Base-by-base conservation (phyloP, 2,888 invertebrate species). In the Antheraea assamensis region DNA sequence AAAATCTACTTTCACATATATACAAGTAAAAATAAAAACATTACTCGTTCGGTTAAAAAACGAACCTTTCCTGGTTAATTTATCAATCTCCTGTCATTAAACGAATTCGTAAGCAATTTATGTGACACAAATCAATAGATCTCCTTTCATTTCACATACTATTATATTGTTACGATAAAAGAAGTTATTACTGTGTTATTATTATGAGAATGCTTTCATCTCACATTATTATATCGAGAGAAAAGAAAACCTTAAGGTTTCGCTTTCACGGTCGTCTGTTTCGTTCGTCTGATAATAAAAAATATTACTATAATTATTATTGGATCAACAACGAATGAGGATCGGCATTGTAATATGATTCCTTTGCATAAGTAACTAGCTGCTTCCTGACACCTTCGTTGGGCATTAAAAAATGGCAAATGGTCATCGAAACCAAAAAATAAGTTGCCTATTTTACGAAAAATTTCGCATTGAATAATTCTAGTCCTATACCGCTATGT, bases 251-350 rank as follows among this genome's bases (percentile, higher is more conserved):
- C 55, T 68, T 35, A n/a, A 15, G 72, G 47, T n/a, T 72, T 30
- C 31, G 17, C 10, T 55, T 52, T 68, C 55, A 66, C 66, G 55
- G 66, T 31, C 42, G 31, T 27, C 8, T 73, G 19, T 72, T 72
- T 47, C 55, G 19, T 55, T 10, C 35, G 19, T 68, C n/a, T 72
- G 70, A 70, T 42, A 77, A 35, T n/a, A 68, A 35, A 68, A 7
- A 35, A 68, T 35, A 21, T 21, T 76, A 78, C 76, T 77, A 79
- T n/a, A n/a, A 8, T 27, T 61, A 61, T 61, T 27, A 10, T 21
- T 8, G 24, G 13, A 61, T 61, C 58, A 24, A 27, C 58, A 27
- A 61, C 10, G 2, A 61, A 27, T 27, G 13, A 61, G 27, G 3
- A 58, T n/a, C 24, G n/a, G n/a, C 7, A 5, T 5, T 35, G 35